Percentiles rank a stretch among this genome's conserved stretches.
Evolutionary conservation across 2,888 invertebrate species (phyloP).

Genomic region (Athalia rosae): DNA sequence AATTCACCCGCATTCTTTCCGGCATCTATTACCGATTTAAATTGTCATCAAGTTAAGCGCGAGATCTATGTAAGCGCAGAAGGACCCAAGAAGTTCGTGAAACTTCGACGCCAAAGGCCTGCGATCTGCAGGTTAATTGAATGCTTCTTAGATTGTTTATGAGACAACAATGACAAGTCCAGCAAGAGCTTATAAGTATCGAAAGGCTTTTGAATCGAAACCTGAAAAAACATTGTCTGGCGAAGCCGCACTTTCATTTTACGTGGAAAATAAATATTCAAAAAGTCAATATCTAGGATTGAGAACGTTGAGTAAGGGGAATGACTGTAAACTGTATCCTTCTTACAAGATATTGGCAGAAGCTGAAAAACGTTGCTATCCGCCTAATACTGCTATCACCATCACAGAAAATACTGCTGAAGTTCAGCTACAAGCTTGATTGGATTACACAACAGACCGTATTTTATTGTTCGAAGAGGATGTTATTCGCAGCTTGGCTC

Average conservation of each 20-base stretch:
- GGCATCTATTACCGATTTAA: too few relatives aligned
- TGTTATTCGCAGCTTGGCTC: neutral
- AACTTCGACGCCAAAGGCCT: constrained; percentile 49
- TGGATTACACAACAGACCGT: neutral
- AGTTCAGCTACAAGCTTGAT: neutral
- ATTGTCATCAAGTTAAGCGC: too few relatives aligned
- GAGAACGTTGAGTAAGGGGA: neutral
- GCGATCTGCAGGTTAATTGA: constrained; percentile 49
- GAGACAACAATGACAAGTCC: constrained; percentile 50
- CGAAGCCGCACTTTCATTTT: constrained; percentile 56
- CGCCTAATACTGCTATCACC: neutral
- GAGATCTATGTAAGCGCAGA: constrained; percentile 48
- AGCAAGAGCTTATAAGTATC: constrained; percentile 47
- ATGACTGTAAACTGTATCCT: neutral
- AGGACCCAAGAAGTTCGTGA: constrained; percentile 50
- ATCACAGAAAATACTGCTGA: neutral
- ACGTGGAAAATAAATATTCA: constrained; percentile 56
- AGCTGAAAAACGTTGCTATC: constrained; percentile 13
- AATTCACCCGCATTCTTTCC: neutral
- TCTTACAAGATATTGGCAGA: neutral
- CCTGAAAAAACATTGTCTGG: constrained; percentile 43
- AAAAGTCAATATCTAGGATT: neutral
- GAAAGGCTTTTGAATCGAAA: constrained; percentile 47
- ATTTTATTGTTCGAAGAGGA: neutral
- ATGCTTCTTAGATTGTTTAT: constrained; percentile 51